A percentile compares a stretch with the other conserved stretches of the same genome.
Conservation (phyloP, 1,140 invertebrate species). For the Octopus sinensis region DNA sequence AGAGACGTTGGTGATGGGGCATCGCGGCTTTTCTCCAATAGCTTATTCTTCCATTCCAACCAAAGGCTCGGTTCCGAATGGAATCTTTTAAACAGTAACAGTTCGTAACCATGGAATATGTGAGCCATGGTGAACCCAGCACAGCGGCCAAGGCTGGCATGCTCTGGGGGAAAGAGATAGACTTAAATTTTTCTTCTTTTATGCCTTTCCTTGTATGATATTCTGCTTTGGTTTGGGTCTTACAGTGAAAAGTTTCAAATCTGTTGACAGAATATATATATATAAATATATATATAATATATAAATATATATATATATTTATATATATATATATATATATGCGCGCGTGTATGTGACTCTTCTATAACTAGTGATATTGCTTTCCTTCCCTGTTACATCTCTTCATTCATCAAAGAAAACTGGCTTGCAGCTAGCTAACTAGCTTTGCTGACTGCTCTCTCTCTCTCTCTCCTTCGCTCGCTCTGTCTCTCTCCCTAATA, state of each 20-base stretch:
- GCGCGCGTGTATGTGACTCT: not conserved
- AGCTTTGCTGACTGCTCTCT: not conserved
- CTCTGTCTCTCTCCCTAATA: not conserved
- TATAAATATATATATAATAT: not conserved
- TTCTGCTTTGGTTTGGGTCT: not conserved
- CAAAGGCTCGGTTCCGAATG: slow-evolving; percentile 41
- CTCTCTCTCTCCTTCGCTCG: not conserved
- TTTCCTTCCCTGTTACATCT: not conserved
- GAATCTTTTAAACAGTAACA: slow-evolving; percentile 48
- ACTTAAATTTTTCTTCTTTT: not conserved
- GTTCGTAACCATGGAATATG: slow-evolving; percentile 50
- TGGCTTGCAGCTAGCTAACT: not conserved
- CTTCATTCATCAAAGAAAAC: not conserved
- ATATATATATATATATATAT: not conserved
- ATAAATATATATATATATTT: not conserved
- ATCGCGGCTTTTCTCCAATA: slow-evolving; percentile 33
- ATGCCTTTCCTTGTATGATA: not conserved
- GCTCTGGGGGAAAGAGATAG: not conserved
- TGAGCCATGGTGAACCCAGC: slow-evolving; percentile 27
- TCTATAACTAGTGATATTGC: not conserved
- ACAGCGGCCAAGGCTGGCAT: not conserved
- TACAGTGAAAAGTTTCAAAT: not conserved
- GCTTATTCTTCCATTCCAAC: slow-evolving; percentile 42
- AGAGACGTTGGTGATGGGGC: not conserved
- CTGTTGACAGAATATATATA: not conserved